phyloP scores from a whole-genome alignment of 2,797 vertebrate genomes.

The Coregonus sp. region DNA sequence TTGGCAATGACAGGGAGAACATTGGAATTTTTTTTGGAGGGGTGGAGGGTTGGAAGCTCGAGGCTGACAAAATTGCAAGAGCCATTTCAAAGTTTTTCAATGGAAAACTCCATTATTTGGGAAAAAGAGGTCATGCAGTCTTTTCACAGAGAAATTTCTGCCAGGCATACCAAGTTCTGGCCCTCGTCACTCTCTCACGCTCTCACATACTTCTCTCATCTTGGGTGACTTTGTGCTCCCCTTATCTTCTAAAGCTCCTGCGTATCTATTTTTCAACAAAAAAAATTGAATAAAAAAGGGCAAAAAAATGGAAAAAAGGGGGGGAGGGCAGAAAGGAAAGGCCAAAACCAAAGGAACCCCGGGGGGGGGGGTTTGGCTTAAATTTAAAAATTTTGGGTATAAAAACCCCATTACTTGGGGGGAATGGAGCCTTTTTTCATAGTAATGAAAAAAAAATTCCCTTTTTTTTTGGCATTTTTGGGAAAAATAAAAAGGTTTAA shows the following conservation, averaged over 20 bases:
- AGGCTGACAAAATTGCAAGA: slow-evolving; percentile 1
- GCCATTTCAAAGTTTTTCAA: slow-evolving; percentile 24
- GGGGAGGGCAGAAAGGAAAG: too few relatives aligned
- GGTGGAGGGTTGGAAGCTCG: not conserved
- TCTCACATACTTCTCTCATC: slow-evolving; percentile 9
- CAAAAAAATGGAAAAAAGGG: too few relatives aligned
- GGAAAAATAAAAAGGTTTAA: too few relatives aligned
- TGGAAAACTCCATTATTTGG: slow-evolving; percentile 27
- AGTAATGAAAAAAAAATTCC: too few relatives aligned
- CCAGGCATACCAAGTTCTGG: slow-evolving; percentile 12
- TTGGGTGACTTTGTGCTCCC: not conserved
- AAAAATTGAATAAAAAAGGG: too few relatives aligned
- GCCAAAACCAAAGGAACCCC: too few relatives aligned
- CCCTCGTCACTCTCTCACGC: slow-evolving; percentile 2
- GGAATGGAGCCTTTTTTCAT: too few relatives aligned
- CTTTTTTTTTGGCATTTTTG: too few relatives aligned
- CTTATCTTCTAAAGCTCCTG: not conserved
- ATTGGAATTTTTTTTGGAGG: not conserved
- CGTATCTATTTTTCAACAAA: not conserved
- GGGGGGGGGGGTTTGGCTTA: too few relatives aligned
- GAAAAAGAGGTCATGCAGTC: slow-evolving; percentile 21
- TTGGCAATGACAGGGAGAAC: slow-evolving; percentile 2
- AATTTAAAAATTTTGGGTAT: too few relatives aligned
- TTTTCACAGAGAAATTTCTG: slow-evolving; percentile 23
- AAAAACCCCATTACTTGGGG: too few relatives aligned